Evolutionary conservation across 2,113 vertebrate genomes (phyloP).

Genomic region (Corvus hawaiiensis): DNA sequence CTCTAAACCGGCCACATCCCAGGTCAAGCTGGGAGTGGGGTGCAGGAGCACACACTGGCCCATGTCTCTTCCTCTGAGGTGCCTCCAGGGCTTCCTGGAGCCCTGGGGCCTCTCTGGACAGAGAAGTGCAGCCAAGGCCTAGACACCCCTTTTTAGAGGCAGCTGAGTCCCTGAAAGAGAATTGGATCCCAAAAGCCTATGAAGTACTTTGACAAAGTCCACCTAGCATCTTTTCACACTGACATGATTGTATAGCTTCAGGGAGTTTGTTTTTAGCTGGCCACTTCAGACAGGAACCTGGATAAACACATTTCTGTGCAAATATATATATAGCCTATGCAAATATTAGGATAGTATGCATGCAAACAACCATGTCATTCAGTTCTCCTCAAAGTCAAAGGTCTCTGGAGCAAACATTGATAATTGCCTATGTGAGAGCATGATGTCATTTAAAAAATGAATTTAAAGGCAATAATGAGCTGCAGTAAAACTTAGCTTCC

Average conservation of each 20-base stretch:
- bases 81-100: neutral
- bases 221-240: accelerated
- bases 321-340: neutral
- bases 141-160: neutral
- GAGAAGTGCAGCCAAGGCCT: neutral
- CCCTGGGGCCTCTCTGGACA: neutral
- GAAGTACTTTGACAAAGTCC: neutral
- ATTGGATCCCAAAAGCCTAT: neutral
- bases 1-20: accelerated
- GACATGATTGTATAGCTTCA: neutral
- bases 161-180: neutral
- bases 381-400: neutral
- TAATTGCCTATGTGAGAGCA: neutral
- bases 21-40: neutral
- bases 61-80: accelerated
- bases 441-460: neutral
- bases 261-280: neutral
- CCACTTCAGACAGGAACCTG: neutral
- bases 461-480: neutral
- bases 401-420: neutral
- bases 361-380: neutral
- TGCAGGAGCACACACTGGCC: accelerated
- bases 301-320: neutral
- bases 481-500: neutral
- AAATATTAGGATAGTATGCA: neutral